Base-by-base conservation (phyloP, 2,113 vertebrate species). In the Tachysurus fulvidraco region DNA sequence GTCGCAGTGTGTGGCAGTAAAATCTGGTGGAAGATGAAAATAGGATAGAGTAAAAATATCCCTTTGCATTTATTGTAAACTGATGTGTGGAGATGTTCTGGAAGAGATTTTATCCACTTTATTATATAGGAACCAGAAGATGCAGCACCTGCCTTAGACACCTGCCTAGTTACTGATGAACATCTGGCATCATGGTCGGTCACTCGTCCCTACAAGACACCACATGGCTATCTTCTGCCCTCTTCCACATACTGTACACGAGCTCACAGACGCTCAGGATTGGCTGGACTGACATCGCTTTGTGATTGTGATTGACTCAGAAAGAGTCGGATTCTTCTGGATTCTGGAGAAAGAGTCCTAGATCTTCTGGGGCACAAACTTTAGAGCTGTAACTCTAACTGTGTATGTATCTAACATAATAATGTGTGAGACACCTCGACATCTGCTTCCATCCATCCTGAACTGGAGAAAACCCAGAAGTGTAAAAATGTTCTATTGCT, bases 41-140 rank as follows among this genome's bases (percentile, higher is more conserved):
- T 0, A 73, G 17, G 36, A 44, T 7, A 50, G 46, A 76, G 50
- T 46, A 77, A n/a, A 14, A 14, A 14, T 13, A n/a, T 76, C 41
- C 69, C 36, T 1, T 36, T 1, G 19, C 23, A 21, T 36, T 46
- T 23, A 52, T 14, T 76, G 19, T 44, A 44, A 73, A 46, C 4
- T 74, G 71, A 46, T 74, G 41, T 25, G 41, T 74, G 71, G 69
- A 17, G 69, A 73, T 71, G 36, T 71, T 64, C 60, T n/a, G 60
- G 2, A 0, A 36, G 30, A 12, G 41, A 25, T 46, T 74, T 46
- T 25, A 3, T 41, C 23, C 23, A 4, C 19, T 44, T 76, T 52
- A 2, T 28, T 77, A 17, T 28, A 28, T 46, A 54, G 74, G 13
- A 77, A 77, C 17, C 74, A 16, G 21, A 73, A 28, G 46, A 0